Evolutionary conservation across 2,113 vertebrate genomes (phyloP), one percentile per base, ranked within the genome.

Genomic region (Dermatemys mawii): DNA sequence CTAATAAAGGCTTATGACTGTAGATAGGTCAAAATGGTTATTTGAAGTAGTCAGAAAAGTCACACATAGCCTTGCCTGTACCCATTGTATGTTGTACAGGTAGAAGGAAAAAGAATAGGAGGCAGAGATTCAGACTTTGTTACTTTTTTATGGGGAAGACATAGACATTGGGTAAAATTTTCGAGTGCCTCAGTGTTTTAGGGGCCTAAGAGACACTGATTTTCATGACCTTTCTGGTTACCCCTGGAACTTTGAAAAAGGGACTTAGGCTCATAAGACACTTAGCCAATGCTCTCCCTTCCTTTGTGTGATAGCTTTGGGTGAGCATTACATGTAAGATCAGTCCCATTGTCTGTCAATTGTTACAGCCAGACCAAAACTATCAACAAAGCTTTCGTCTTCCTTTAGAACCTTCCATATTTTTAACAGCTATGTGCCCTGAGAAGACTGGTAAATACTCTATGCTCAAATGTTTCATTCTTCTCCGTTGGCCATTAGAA

Each of bases 291-390:
- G 6, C 24, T 16, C 27, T 46, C 87, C 75, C 83, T 46, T 44
- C 3, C 8, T 81, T 67, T 27, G 8, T 24, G 22, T 67, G 82
- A 22, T 76, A 81, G 10, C 4, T 81, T 46, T 87, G 70, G 10
- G 4, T 41, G 27, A 50, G 16, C 19, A 21, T 0, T 0, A 5
- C 11, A 50, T 3, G 35, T 7, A 3, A 3, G 41, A 73, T 38
- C 4, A 48, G 9, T 27, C n/a, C 24, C 1, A 0, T 46, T 27
- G 4, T 12, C 26, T n/a, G 32, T 1, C 8, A 85, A 27, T 13
- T 51, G 19, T 50, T 75, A 22, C n/a, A 82, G n/a, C 4, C 41
- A n/a, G 46, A 81, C 0, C 6, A 49, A 60, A 81, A 16, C 9
- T 63, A 17, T 32, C 32, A 32, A 12, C 88, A 81, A 5, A 57